phyloP scores from a whole-genome alignment of 1,140 invertebrate species.

The Penaeus japonicus region DNA sequence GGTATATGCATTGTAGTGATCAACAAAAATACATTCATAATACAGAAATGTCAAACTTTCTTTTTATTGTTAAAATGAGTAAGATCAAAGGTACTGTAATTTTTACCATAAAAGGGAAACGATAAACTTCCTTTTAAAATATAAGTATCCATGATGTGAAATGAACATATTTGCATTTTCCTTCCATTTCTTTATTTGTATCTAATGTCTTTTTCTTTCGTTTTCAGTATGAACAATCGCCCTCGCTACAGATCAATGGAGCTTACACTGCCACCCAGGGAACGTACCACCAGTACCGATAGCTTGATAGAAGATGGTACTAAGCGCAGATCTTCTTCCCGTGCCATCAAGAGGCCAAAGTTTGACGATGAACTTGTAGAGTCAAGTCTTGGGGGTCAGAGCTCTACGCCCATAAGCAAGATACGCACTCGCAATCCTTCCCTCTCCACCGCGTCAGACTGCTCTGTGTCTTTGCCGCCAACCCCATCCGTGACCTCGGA shows the following conservation, averaged over 20 bases:
- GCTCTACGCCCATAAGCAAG: conserved; percentile 64
- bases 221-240: conserved; percentile 41
- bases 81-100: too few species aligned
- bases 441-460: conserved; percentile 61
- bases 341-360: conserved; percentile 92
- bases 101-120: background rate
- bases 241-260: conserved; percentile 43
- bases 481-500: conserved; percentile 58
- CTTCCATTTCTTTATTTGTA: background rate
- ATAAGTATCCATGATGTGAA: background rate
- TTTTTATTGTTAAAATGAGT: too few species aligned
- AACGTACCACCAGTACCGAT: conserved; percentile 45
- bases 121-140: too few species aligned
- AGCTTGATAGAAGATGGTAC: conserved; percentile 55
- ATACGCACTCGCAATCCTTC: conserved; percentile 67
- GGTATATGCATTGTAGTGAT: too few species aligned
- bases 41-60: too few species aligned
- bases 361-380: conserved; percentile 97
- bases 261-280: conserved; percentile 32
- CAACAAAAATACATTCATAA: too few species aligned
- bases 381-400: conserved; percentile 74
- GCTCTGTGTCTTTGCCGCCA: conserved; percentile 57
- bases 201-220: background rate
- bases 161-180: background rate
- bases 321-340: conserved; percentile 63